A percentile compares a stretch with the other conserved stretches of the same genome.
phyloP scores from a whole-genome alignment of 2,797 vertebrate genomes.

The Fratercula arctica region DNA sequence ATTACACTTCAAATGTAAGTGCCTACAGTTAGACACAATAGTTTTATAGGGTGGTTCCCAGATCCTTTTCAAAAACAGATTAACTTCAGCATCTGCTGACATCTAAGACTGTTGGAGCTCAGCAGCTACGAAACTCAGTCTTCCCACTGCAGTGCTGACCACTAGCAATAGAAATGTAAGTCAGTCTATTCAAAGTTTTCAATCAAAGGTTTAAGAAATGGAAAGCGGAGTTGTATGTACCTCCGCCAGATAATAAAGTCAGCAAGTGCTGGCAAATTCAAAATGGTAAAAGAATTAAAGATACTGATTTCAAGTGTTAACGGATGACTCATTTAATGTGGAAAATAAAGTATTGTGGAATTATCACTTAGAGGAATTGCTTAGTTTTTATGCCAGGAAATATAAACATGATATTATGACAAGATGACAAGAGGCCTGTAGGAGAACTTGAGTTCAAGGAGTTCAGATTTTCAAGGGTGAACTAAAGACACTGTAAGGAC shows the following conservation, averaged over 20 bases:
- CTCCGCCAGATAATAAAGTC: not conserved
- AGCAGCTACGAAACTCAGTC: not conserved
- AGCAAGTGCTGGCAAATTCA: not conserved
- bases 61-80: not conserved
- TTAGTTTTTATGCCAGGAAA: slow-evolving; percentile 1
- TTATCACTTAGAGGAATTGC: not conserved
- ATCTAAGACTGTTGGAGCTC: not conserved
- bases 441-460: not conserved
- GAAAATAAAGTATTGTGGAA: not conserved
- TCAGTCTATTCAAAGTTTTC: not conserved
- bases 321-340: not conserved
- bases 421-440: not conserved
- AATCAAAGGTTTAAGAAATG: not conserved
- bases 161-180: not conserved
- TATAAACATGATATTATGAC: not conserved
- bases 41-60: not conserved
- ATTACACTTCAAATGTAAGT: not conserved
- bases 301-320: not conserved
- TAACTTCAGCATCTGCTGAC: not conserved
- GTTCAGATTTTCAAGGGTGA: not conserved
- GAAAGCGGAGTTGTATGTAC: not conserved
- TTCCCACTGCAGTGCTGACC: not conserved
- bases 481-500: not conserved
- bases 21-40: not conserved
- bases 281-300: not conserved